These are phyloP conservation scores for Sialis fuliginosa DNA, from an alignment of 2,888 invertebrate species.

Conservation along the genomic window DNA sequence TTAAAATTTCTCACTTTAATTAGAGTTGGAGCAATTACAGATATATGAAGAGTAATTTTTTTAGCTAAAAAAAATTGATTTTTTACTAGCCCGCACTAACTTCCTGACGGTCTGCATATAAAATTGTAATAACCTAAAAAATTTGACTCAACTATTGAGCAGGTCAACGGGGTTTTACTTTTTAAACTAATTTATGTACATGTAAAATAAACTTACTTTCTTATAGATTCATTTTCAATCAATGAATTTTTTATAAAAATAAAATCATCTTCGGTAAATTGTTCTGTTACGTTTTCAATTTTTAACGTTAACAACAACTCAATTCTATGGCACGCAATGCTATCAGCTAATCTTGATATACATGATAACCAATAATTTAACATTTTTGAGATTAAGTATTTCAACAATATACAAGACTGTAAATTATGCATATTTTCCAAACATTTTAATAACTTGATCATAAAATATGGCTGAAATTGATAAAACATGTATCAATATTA, in stretches of 20 bases:
- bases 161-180: no score
- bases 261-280: slow-evolving; percentile 51
- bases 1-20: no score
- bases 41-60: no score
- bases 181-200: no score
- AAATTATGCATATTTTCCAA: slow-evolving; percentile 47
- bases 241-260: slow-evolving; percentile 43
- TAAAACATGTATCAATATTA: no score
- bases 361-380: slow-evolving; percentile 50
- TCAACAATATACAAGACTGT: slow-evolving; percentile 55
- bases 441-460: slow-evolving; percentile 47
- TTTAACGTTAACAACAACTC: slow-evolving; percentile 45
- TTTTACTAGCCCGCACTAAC: no score
- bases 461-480: slow-evolving; percentile 46
- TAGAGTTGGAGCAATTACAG: no score
- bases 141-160: no score
- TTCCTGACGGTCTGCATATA: no score
- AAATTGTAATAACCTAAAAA: no score
- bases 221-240: slow-evolving; percentile 35
- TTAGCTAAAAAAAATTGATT: no score
- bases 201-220: slow-evolving; percentile 31
- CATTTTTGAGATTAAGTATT: slow-evolving; percentile 40
- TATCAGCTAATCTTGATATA: slow-evolving; percentile 46
- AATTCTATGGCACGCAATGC: slow-evolving; percentile 50
- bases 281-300: slow-evolving; percentile 38